phyloP scores from a whole-genome alignment of 2,888 invertebrate species.

The Disparrhopalites patrizii region DNA sequence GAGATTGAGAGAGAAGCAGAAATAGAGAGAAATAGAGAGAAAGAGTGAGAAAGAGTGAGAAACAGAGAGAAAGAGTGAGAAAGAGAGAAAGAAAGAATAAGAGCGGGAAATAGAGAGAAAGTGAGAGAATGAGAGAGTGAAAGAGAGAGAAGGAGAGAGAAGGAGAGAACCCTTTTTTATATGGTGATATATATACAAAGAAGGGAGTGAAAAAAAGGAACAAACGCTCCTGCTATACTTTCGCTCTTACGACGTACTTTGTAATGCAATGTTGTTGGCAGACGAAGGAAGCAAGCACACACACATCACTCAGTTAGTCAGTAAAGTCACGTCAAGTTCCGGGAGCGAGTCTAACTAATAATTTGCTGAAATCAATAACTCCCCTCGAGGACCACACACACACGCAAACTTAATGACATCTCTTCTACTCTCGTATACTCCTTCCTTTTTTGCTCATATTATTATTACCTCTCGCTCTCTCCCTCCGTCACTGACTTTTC shows the following conservation, averaged over 20 bases:
- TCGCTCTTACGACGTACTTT: no score
- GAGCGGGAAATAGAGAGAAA: no score
- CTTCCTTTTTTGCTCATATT: neutral
- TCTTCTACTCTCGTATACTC: conserved; percentile 5
- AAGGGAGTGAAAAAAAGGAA: neutral
- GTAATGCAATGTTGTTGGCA: conserved; percentile 23
- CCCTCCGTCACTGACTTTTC: no score
- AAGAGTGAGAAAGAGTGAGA: no score
- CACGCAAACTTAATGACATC: conserved; percentile 37
- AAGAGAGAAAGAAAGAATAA: no score
- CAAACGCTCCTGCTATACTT: neutral
- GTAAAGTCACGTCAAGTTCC: conserved; percentile 23
- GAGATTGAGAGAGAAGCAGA: no score
- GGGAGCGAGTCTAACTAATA: conserved; percentile 30
- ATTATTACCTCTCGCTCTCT: neutral
- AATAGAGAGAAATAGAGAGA: no score
- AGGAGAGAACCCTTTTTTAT: neutral
- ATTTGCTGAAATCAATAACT: conserved; percentile 37
- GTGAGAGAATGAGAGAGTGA: no score
- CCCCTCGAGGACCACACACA: conserved; percentile 34
- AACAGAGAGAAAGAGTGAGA: no score
- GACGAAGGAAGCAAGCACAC: neutral
- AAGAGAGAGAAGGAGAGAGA: no score
- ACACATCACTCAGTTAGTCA: conserved; percentile 21
- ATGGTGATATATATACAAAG: neutral